Evolutionary conservation across 2,888 invertebrate genomes (phyloP).

Genomic region (Ferdinandea cuprea): DNA sequence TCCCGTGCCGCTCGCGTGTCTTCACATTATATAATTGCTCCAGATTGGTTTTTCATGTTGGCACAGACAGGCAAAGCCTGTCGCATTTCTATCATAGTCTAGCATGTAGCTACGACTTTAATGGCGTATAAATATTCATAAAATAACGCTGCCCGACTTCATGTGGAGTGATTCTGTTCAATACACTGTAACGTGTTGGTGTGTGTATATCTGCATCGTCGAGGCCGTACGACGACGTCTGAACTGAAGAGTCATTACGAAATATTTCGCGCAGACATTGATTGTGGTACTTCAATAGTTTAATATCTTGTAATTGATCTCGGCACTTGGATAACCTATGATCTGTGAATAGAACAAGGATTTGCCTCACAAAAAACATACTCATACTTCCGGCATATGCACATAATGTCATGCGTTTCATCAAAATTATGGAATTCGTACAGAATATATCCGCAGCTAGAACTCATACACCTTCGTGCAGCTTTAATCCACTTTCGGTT

Average conservation of each 20-base stretch:
- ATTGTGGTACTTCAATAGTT: conserved; percentile 21
- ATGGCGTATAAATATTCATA: conserved; percentile 72
- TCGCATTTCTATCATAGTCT: conserved; percentile 64
- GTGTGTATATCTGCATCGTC: conserved; percentile 4
- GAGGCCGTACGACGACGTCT: conserved; percentile 23
- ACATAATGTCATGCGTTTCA: conserved; percentile 47
- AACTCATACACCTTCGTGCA: conserved; percentile 55
- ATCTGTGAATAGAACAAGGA: conserved; percentile 5
- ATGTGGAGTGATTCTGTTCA: conserved; percentile 6
- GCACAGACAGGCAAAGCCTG: conserved; percentile 55
- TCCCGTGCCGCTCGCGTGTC: conserved; percentile 76
- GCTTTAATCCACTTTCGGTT: conserved; percentile 58
- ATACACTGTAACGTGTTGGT: not conserved
- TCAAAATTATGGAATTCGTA: conserved; percentile 10
- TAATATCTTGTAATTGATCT: conserved; percentile 48
- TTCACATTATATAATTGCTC: conserved; percentile 74
- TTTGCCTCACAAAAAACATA: too few relatives aligned
- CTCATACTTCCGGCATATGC: conserved; percentile 37
- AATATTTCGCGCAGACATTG: conserved; percentile 44
- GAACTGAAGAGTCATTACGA: conserved; percentile 51
- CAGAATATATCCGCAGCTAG: conserved; percentile 27
- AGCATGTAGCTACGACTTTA: conserved; percentile 56
- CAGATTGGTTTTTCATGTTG: conserved; percentile 61
- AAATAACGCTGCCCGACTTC: conserved; percentile 31
- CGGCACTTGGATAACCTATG: conserved; percentile 34